Evolutionary conservation across 1,140 invertebrate genomes (phyloP), one percentile per base, ranked within the genome.

Genomic region (Solenopsis invicta): DNA sequence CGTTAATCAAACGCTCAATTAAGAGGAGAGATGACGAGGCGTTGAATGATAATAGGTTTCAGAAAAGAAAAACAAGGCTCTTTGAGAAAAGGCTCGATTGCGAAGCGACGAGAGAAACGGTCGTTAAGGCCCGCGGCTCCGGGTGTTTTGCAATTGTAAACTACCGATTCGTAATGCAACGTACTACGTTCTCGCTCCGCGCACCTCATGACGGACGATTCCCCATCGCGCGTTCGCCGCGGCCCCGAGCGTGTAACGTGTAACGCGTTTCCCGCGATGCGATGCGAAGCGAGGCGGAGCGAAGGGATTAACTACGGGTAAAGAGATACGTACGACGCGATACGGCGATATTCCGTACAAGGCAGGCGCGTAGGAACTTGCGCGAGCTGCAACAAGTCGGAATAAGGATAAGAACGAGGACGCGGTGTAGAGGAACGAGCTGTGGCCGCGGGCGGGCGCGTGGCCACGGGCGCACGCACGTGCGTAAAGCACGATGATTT

Each of bases 401-500:
- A 16, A 29, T 29, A 48, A 37, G n/a, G n/a, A 45, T 41, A 52
- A 50, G 29, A 24, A 52, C 37, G 24, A 56, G 41, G 54, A 81
- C n/a, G 45, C 41, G 56, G 29, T 6, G 3, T 10, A 3, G n/a
- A 45, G 29, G n/a, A 29, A 29, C 29, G 37, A 45, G 45, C 21
- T 45, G 71, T 8, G 54, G n/a, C 34, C 62, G 45, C 62, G 56
- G 41, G 9, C 29, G 29, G 10, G 61, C 81, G 85, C 81, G 75
- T 75, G 87, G 62, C 71, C 87, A n/a, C 16, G 45, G 37, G 67
- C 82, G 67, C 82, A 56, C 69, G 87, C 88, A 88, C 87, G 88
- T 89, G 88, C 88, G 88, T 78, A 48, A 77, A 13, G 50, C 37
- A 69, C 48, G 67, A 69, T 88, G 89, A 90, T 90, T 89, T 90